Base-by-base conservation (phyloP, 2,113 vertebrate species). In the Chauna torquata region DNA sequence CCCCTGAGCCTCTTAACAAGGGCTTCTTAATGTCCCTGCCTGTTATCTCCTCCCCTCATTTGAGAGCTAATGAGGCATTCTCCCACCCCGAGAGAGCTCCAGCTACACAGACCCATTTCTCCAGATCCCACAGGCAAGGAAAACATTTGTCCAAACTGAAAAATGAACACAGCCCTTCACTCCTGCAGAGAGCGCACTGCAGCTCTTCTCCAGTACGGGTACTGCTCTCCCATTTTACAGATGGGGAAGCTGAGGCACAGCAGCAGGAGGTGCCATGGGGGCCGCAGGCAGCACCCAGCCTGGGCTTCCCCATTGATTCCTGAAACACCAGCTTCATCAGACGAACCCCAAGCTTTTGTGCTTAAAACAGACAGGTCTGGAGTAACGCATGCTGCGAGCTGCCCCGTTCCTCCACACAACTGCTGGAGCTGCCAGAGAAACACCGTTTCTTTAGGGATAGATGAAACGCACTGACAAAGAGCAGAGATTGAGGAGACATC, bases 51-150 rank as follows among this genome's bases (percentile, higher is more conserved):
- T 94, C 66, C 71, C 49, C 58, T 92, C 81, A 85, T 72, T 30
- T 79, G 86, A 95, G 77, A 82, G 83, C 49, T 92, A 97, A 97
- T 92, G 81, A 91, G 86, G 84, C 94, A 90, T 92, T 62, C 71
- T 91, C 49, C 58, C 69, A 82, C 25, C 47, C 80, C 17, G 19
- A 36, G 22, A 0, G 3, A 88, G 62, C 66, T 83, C 58, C 71
- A 82, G 59, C 69, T 70, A 81, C 11, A 40, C 32, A 74, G 61
- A 88, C 40, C 50, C 1, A 3, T 69, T 94, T 91, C 36, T 89
- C 49, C 70, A 76, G 74, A 91, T 19, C 44, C 23, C 81, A 92
- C 18, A 68, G 40, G 30, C 40, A 95, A 23, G 27, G n/a, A 19
- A 95, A 85, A 87, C 50, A 87, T 86, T 82, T 28, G 68, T 44